Base-by-base conservation (phyloP, 2,113 vertebrate genomes). In the Suncus etruscus region DNA sequence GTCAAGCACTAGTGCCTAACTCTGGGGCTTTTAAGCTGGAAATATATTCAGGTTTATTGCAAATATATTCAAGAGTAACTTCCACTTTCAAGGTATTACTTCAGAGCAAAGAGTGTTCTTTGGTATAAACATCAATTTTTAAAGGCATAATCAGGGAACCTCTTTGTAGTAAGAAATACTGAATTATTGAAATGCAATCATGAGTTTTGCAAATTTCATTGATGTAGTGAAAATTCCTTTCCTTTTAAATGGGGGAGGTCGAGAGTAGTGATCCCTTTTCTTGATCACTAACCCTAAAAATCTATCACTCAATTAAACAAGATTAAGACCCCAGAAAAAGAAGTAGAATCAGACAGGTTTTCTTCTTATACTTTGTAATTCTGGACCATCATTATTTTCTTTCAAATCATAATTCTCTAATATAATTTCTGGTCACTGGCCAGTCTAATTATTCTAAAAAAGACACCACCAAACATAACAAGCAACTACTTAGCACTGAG, bases 1-100 rank as follows among this genome's bases (percentile, higher is more conserved):
- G 86, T 16, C 20, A 1, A 54, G 81, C 32, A 63, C 61, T 1
- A 74, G 47, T 86, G 74, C 50, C 74, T 29, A 50, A 70, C 50
- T 61, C 29, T 31, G 63, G 47, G 16, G 10, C 51, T 58, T 89
- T 92, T 61, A 83, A 80, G 90, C 20, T 31, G 74, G 18, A 72
- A 50, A 24, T 39, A 39, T 39, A 39, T 39, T 39, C 39, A 39
- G 27, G 2, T 86, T 82, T 25, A 20, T 89, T n/a, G 4, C 25
- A 90, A 90, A 86, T 87, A 83, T 27, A 87, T 88, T 90, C 29
- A 31, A 93, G 81, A 83, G 58, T 74, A 31, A 91, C 51, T 16
- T 54, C 79, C 61, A 45, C 74, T 81, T 84, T 78, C 51, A 72
- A 81, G 22, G 3, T 84, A 39, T 88, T 27, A 16, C 3, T 91